A percentile compares a stretch with the other conserved stretches of the same genome.
These are phyloP conservation scores for Eueides isabella DNA, from an alignment of 1,140 invertebrate species.

Conservation along the genomic window DNA sequence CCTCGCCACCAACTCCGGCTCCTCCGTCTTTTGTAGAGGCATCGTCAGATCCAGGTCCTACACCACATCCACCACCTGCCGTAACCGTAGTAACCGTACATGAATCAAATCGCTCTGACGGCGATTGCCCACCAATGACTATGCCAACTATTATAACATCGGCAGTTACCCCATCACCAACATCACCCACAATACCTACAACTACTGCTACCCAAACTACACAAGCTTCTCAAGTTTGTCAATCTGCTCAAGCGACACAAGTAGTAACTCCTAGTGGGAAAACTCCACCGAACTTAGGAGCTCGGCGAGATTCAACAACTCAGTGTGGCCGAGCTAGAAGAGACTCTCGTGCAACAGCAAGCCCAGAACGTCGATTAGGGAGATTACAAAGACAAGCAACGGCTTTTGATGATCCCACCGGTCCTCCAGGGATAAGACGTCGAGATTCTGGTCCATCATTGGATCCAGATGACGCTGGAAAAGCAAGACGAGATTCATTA, in stretches of 20 bases:
- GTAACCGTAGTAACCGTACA: constrained; percentile 77
- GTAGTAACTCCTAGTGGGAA: constrained; percentile 78
- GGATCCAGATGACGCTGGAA: constrained; percentile 88
- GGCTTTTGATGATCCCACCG: constrained; percentile 91
- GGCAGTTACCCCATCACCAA: constrained; percentile 89
- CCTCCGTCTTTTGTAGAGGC: constrained; percentile 91
- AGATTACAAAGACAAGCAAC: constrained; percentile 92
- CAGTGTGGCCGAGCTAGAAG: constrained; percentile 87
- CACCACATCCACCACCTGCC: constrained; percentile 74
- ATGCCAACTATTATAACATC: constrained; percentile 92
- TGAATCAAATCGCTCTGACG: constrained; percentile 79
- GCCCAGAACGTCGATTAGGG: constrained; percentile 87
- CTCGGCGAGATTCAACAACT: constrained; percentile 91
- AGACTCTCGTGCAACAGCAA: constrained; percentile 87
- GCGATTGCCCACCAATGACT: constrained; percentile 84
- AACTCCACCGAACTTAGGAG: constrained; percentile 84
- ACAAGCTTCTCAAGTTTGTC: constrained; percentile 50
- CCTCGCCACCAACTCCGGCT: constrained; percentile 83
- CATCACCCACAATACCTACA: constrained; percentile 84
- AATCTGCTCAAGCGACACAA: constrained; percentile 76
- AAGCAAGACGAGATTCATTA: constrained; percentile 91
- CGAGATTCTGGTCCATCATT: constrained; percentile 88
- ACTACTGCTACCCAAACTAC: constrained; percentile 58
- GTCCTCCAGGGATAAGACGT: constrained; percentile 88
- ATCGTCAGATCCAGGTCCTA: constrained; percentile 85